phyloP scores from a whole-genome alignment of 1,140 invertebrate species.

The Oppia nitens region DNA sequence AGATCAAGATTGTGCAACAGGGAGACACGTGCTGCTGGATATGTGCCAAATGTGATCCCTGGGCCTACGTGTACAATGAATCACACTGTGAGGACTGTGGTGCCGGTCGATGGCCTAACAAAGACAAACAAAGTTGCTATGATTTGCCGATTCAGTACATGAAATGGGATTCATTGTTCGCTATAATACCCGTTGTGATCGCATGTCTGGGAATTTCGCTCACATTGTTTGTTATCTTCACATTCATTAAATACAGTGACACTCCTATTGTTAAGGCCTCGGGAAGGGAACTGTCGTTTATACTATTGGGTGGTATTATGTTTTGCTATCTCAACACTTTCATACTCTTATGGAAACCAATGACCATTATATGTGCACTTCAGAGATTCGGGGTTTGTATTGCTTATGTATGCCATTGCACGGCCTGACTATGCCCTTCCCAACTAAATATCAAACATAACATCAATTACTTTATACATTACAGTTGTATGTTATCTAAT shows the following conservation, averaged over 20 bases:
- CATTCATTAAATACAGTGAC: slow-evolving; percentile 48
- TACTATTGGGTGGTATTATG: slow-evolving; percentile 64
- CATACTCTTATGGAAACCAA: slow-evolving; percentile 48
- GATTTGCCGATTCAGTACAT: slow-evolving; percentile 37
- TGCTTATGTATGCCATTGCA: too few relatives aligned
- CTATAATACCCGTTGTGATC: slow-evolving; percentile 37
- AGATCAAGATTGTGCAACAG: slow-evolving; percentile 47
- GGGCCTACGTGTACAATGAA: slow-evolving; percentile 40
- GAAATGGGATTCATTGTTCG: slow-evolving; percentile 37
- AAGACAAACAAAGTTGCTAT: slow-evolving; percentile 29
- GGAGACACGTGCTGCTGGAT: slow-evolving; percentile 35
- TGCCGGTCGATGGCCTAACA: slow-evolving; percentile 30
- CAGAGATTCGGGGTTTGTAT: slow-evolving; percentile 35
- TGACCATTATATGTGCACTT: slow-evolving; percentile 28
- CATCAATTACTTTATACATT: neutral
- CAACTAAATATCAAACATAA: neutral
- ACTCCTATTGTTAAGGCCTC: slow-evolving; percentile 78
- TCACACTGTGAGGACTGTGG: slow-evolving; percentile 40
- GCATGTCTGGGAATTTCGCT: slow-evolving; percentile 36
- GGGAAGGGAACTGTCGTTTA: slow-evolving; percentile 69
- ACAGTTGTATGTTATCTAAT: neutral
- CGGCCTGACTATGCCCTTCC: neutral
- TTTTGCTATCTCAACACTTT: slow-evolving; percentile 78
- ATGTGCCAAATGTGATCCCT: slow-evolving; percentile 37
- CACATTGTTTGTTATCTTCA: slow-evolving; percentile 33